Conservation (phyloP, 2,113 vertebrate genomes). For the Accipiter cooperii region DNA sequence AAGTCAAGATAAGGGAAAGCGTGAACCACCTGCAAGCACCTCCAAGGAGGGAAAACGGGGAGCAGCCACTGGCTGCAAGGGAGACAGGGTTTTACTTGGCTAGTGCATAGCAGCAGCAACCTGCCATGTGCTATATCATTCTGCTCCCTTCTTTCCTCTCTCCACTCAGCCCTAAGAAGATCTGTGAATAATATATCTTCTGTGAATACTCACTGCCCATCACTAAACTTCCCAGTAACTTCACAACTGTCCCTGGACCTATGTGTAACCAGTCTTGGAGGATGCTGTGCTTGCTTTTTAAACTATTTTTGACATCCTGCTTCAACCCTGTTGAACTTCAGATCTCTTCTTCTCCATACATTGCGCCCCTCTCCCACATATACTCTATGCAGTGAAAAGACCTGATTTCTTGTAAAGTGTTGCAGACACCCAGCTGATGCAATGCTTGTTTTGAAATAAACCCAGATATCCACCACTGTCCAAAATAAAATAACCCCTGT, state of each 20-base stretch:
- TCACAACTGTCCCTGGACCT: not conserved
- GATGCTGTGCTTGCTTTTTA: not conserved
- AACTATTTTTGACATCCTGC: not conserved
- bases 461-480: not conserved
- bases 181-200: not conserved
- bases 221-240: not conserved
- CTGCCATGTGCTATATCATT: accelerated
- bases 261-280: not conserved
- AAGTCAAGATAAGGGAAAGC: not conserved
- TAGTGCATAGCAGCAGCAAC: not conserved
- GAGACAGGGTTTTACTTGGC: not conserved
- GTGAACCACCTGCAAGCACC: not conserved
- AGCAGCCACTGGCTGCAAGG: not conserved
- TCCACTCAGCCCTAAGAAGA: not conserved
- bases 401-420: not conserved
- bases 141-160: not conserved
- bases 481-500: not conserved
- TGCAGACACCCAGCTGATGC: not conserved
- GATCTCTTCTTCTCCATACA: not conserved
- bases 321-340: not conserved
- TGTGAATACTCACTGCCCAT: not conserved
- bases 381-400: not conserved
- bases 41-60: not conserved
- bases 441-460: not conserved
- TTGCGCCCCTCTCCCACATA: not conserved